These are phyloP conservation scores for Tyto alba DNA, from an alignment of 2,113 vertebrate species.

Conservation along the genomic window DNA sequence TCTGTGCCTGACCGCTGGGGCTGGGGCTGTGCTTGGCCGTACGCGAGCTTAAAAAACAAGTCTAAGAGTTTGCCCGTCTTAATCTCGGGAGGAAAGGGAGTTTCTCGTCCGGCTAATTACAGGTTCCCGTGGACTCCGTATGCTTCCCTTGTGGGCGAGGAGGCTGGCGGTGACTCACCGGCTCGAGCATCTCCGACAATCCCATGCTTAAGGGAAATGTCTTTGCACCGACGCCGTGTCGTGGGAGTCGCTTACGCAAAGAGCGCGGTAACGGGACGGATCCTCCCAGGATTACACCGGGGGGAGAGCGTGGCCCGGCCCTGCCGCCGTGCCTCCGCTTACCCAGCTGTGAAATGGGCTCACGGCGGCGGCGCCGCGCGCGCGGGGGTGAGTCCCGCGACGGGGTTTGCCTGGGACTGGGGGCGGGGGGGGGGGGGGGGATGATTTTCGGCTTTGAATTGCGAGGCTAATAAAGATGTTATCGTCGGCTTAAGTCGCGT, in stretches of 20 bases:
- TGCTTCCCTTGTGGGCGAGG: neutral
- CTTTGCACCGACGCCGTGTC: neutral
- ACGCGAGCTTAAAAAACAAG: neutral
- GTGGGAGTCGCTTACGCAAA: neutral
- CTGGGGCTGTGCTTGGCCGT: rapidly evolving
- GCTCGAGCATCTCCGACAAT: neutral
- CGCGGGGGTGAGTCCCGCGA: rapidly evolving
- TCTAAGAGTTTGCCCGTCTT: neutral
- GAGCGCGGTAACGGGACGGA: neutral
- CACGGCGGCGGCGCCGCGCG: rapidly evolving
- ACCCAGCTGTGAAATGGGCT: neutral
- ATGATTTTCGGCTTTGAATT: rapidly evolving
- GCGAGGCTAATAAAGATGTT: rapidly evolving
- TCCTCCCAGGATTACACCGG: neutral
- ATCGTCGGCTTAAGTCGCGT: rapidly evolving
- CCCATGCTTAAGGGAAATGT: neutral
- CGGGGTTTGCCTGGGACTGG: neutral
- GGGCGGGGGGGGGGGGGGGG: too few species aligned
- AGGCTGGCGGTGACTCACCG: neutral
- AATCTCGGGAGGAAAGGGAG: neutral
- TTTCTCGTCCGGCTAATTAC: neutral
- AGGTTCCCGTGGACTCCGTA: neutral
- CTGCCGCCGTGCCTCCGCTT: neutral
- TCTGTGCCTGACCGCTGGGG: rapidly evolving
- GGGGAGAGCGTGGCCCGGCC: rapidly evolving